Evolutionary conservation across 2,113 vertebrate genomes (phyloP), one percentile per base, ranked within the genome.

Genomic region (Sebastes schlegelii): DNA sequence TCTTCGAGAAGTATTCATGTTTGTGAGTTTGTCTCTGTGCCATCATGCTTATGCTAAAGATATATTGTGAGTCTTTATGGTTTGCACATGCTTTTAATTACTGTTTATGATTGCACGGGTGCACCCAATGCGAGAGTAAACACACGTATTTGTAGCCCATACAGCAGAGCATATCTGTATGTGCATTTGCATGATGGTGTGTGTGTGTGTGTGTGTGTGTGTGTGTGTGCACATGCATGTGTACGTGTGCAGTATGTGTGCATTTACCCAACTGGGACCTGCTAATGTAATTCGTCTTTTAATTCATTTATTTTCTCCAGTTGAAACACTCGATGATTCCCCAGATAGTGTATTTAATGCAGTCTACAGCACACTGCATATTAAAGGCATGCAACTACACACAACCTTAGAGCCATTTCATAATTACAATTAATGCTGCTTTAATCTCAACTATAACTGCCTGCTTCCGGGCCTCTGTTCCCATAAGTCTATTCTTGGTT

Each of bases 401-500:
- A 64, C 55, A 77, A 58, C 10, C 46, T 34, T 34, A 21, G 49
- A 73, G 57, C 7, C 23, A 17, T 77, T 57, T 80, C 68, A 86
- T 81, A 81, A 88, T 81, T 82, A 63, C 62, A 83, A 74, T 73
- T 76, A 77, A 83, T 79, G 62, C 57, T 14, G 55, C 17, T 80
- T 89, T 89, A 87, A 82, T 87, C 79, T 84, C 42, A 12, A 11
- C 48, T 23, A 49, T 71, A 80, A 74, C 52, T 3, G 7, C 13
- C 58, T 77, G 68, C 65, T 68, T 52, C 69, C 16, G 54, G 60
- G 46, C 43, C 34, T 78, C 67, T 46, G 45, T 57, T 80, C 76
- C 54, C 70, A 13, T 5, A 64, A 64, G 49, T 78, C 64, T 67
- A 4, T 11, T 63, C 9, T n/a, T 49, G 23, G 4, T 77, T 78